A percentile compares a stretch with the other conserved stretches of the same genome.
phyloP scores from a whole-genome alignment of 53 echinoderm and acorn worm species.

The Patiria pectinifera region DNA sequence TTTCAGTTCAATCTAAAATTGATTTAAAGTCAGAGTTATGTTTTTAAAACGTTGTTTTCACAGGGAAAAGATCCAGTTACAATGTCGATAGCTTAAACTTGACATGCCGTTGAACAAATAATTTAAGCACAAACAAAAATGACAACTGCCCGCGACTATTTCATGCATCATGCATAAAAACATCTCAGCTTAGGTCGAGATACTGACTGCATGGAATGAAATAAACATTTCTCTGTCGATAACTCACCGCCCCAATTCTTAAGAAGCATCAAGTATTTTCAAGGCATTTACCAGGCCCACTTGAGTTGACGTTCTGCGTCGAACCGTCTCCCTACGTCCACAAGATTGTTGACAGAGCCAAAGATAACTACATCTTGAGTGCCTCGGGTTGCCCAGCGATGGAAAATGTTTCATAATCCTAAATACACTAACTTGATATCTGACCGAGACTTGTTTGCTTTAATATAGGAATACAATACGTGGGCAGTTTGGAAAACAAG shows the following conservation, averaged over 20 bases:
- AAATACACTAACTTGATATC: neutral
- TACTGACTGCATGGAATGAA: neutral
- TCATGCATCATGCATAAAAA: neutral
- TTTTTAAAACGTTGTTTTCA: too few relatives aligned
- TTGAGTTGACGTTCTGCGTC: neutral
- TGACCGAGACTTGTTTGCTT: neutral
- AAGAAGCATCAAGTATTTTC: neutral
- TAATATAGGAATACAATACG: neutral
- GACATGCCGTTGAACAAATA: too few relatives aligned
- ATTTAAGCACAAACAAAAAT: too few relatives aligned
- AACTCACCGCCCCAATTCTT: neutral
- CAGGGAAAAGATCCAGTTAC: too few relatives aligned
- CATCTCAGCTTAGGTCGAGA: neutral
- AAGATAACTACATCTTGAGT: neutral
- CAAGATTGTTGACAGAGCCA: neutral
- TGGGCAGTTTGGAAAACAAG: neutral
- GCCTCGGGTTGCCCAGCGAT: neutral
- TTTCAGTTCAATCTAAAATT: too few relatives aligned
- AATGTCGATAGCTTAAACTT: too few relatives aligned
- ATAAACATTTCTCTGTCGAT: neutral
- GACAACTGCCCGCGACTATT: neutral
- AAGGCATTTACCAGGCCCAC: neutral
- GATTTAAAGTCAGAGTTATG: too few relatives aligned
- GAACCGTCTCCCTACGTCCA: neutral
- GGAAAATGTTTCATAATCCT: neutral